Percentiles rank a stretch among this genome's conserved stretches.
Evolutionary conservation across 2,797 vertebrate species (phyloP).

Genomic region (Astyanax mexicanus): DNA sequence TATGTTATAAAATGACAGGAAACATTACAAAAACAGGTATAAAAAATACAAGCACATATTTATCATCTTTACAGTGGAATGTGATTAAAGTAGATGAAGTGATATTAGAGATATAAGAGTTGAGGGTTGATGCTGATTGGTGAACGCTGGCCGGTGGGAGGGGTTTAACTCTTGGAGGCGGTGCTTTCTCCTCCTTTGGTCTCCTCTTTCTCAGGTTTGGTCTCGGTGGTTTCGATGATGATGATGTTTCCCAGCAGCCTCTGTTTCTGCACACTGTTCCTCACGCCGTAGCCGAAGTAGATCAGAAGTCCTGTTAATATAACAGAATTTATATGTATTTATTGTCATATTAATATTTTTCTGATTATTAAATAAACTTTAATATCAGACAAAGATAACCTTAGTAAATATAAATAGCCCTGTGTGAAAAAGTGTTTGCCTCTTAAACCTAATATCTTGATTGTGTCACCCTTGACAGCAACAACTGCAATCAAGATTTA

Average conservation of each 20-base stretch:
- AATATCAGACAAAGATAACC: too few species aligned
- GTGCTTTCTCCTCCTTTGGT: conserved; percentile 66
- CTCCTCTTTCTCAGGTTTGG: conserved; percentile 44
- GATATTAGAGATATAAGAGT: too few species aligned
- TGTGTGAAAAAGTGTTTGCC: too few species aligned
- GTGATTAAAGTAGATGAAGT: too few species aligned
- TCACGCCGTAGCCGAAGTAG: conserved; percentile 85
- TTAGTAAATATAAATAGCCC: too few species aligned
- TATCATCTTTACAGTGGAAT: not conserved
- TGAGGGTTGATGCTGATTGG: too few species aligned
- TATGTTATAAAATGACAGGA: not conserved
- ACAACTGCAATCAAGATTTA: too few species aligned
- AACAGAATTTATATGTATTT: too few species aligned
- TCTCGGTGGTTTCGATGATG: conserved; percentile 62
- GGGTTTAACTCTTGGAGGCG: not conserved
- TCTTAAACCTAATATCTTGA: too few species aligned
- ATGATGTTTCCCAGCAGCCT: conserved; percentile 43
- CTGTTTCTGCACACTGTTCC: conserved; percentile 76
- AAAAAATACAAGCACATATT: not conserved
- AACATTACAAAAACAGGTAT: not conserved
- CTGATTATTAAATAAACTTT: too few species aligned
- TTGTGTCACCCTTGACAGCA: too few species aligned
- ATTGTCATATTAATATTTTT: too few species aligned
- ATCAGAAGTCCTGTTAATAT: conserved; percentile 85
- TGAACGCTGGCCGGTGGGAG: not conserved